Evolutionary conservation across 2,888 invertebrate species (phyloP).

Genomic region (Sphecodes monilicornis): DNA sequence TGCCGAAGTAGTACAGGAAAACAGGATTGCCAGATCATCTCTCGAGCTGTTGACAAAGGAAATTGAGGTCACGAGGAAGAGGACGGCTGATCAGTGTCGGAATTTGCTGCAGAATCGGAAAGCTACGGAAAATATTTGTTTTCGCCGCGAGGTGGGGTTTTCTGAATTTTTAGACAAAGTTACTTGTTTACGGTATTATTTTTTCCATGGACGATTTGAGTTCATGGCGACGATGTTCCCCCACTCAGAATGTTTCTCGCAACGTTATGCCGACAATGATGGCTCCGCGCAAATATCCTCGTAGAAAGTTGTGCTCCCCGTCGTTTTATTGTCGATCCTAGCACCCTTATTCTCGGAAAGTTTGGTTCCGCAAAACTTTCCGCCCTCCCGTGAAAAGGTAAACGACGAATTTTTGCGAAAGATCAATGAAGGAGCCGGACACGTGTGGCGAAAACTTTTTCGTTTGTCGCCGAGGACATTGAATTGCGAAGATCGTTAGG

Average conservation of each 20-base stretch:
- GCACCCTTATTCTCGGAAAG: conserved; percentile 37
- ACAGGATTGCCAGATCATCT: not conserved
- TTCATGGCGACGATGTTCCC: not conserved
- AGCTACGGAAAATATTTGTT: not conserved
- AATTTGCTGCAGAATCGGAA: not conserved
- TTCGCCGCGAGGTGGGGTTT: not conserved
- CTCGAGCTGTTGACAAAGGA: not conserved
- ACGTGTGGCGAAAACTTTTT: conserved; percentile 13
- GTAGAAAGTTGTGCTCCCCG: conserved; percentile 15
- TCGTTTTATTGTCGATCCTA: conserved; percentile 21
- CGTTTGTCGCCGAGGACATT: conserved; percentile 32
- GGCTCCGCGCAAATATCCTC: conserved; percentile 27
- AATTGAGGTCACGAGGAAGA: not conserved
- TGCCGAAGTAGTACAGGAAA: not conserved
- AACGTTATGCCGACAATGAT: conserved; percentile 5
- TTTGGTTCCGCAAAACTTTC: conserved; percentile 42
- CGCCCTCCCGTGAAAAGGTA: conserved; percentile 47
- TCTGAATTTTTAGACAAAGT: not conserved
- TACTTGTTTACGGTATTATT: conserved; percentile 4
- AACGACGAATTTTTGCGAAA: conserved; percentile 49
- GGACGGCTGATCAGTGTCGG: not conserved
- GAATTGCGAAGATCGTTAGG: conserved; percentile 22
- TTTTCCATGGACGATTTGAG: not conserved
- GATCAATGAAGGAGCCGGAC: conserved; percentile 48
- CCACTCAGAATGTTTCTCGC: not conserved